phyloP scores from a whole-genome alignment of 2,888 invertebrate species.

The Teleiodes luculella region DNA sequence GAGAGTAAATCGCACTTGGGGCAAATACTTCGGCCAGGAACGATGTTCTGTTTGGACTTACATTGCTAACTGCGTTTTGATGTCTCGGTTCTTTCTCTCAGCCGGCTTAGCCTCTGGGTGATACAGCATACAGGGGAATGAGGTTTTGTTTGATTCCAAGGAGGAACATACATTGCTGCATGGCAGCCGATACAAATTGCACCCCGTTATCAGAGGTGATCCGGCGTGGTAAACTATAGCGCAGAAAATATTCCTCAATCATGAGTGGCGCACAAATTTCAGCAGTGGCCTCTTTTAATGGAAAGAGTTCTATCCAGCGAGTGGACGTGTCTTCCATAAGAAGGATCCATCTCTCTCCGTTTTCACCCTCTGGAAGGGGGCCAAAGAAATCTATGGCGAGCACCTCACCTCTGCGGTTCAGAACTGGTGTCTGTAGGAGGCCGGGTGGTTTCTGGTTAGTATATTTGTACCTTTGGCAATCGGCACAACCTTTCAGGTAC shows the following conservation, averaged over 20 bases:
- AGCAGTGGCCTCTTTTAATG: constrained; percentile 26
- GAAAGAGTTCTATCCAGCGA: constrained; percentile 33
- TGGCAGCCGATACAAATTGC: no score
- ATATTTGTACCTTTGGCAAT: constrained; percentile 8
- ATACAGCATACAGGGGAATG: constrained; percentile 27
- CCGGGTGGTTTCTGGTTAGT: constrained; percentile 9
- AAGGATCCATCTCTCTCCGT: constrained; percentile 30
- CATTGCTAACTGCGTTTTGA: constrained; percentile 31
- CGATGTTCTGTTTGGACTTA: constrained; percentile 25
- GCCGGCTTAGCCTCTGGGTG: constrained; percentile 40
- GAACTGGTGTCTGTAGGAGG: constrained; percentile 5
- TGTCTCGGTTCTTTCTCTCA: constrained; percentile 35
- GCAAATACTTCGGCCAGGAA: constrained; percentile 26
- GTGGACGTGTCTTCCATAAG: constrained; percentile 27
- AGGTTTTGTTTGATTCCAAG: no score
- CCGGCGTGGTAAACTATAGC: constrained; percentile 23
- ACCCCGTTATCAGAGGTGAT: constrained; percentile 21
- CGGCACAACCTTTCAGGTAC: constrained; percentile 18
- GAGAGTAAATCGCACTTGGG: constrained; percentile 22
- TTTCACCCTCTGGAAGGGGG: constrained; percentile 24
- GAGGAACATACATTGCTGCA: no score
- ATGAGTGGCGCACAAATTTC: constrained; percentile 22
- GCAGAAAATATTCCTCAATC: constrained; percentile 24
- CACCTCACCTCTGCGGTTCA: constrained; percentile 19
- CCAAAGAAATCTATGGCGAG: constrained; percentile 31